These are phyloP conservation scores for Drosophila erecta DNA, from an alignment of 1,140 invertebrate genomes.

Conservation along the genomic window DNA sequence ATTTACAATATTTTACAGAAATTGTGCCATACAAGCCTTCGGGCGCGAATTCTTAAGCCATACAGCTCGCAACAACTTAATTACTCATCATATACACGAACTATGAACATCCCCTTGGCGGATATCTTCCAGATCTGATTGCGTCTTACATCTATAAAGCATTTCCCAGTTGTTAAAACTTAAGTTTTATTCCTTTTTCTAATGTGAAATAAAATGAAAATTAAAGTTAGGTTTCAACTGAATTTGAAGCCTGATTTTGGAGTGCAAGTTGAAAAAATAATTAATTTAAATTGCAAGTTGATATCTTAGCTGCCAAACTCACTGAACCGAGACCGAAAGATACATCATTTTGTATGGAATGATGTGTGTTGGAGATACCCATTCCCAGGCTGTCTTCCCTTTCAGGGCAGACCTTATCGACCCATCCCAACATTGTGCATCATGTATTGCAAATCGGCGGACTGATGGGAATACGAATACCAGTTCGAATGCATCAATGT, in stretches of 20 bases:
- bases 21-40: conserved; percentile 10
- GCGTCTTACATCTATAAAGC: not conserved
- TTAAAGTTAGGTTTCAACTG: no score
- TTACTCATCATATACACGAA: conserved; percentile 28
- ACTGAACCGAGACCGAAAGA: not conserved
- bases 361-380: not conserved
- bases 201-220: no score
- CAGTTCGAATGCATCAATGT: conserved; percentile 66
- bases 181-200: no score
- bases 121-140: not conserved
- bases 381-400: conserved; percentile 27
- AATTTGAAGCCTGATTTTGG: no score
- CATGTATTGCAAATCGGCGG: conserved; percentile 54
- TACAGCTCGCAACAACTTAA: conserved; percentile 27
- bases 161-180: no score
- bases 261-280: no score
- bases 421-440: conserved; percentile 55
- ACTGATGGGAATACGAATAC: conserved; percentile 60
- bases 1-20: conserved; percentile 4
- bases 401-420: conserved; percentile 14
- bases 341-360: not conserved
- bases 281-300: no score
- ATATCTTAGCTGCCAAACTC: not conserved
- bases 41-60: not conserved
- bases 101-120: not conserved